Conservation (phyloP, 1,140 invertebrate species). For the Campodea augens region DNA sequence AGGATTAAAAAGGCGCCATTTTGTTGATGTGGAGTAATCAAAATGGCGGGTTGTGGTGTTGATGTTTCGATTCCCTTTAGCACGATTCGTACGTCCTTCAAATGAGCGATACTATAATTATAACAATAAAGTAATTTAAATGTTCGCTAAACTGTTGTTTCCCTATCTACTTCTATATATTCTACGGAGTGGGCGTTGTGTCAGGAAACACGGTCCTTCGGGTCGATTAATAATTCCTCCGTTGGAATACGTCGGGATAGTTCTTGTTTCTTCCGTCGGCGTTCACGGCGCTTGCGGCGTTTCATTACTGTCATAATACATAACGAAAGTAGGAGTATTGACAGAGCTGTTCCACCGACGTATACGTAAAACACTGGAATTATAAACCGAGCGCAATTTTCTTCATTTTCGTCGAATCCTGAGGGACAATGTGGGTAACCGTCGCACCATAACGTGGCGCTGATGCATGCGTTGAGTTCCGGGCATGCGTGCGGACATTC, state of each 20-base stretch:
- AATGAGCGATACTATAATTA: too few relatives aligned
- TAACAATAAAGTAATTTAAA: too few relatives aligned
- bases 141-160: constrained; percentile 75
- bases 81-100: too few relatives aligned
- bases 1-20: too few relatives aligned
- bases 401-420: constrained; percentile 57
- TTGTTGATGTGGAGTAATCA: too few relatives aligned
- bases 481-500: constrained; percentile 58
- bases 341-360: constrained; percentile 27
- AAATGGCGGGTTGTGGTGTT: too few relatives aligned
- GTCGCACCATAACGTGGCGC: constrained; percentile 66
- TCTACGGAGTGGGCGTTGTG: constrained; percentile 62
- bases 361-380: constrained; percentile 27
- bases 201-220: constrained; percentile 41
- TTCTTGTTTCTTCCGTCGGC: constrained; percentile 12
- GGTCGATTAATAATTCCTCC: constrained; percentile 36
- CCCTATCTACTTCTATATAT: constrained; percentile 70
- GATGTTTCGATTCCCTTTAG: too few relatives aligned
- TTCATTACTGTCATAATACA: constrained; percentile 24
- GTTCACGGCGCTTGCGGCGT: constrained; percentile 14
- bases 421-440: constrained; percentile 64
- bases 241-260: constrained; percentile 24
- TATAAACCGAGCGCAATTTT: constrained; percentile 30
- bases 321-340: constrained; percentile 17
- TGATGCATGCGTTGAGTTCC: constrained; percentile 73